These are phyloP conservation scores for Antheraea pernyi DNA, from an alignment of 1,140 invertebrate genomes.

Conservation along the genomic window DNA sequence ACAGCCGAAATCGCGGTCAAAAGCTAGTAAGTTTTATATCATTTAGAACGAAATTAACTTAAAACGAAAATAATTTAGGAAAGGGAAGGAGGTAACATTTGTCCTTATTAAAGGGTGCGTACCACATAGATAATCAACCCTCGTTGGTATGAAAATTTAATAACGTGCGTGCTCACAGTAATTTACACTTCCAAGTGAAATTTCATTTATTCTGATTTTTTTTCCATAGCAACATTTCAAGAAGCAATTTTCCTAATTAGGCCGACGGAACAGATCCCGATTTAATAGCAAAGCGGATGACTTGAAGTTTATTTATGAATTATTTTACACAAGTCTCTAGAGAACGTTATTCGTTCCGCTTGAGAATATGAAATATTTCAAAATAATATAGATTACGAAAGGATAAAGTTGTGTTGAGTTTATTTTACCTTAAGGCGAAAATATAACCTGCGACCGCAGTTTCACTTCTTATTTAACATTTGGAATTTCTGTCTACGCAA, in stretches of 20 bases:
- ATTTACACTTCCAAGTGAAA: slow-evolving; percentile 35
- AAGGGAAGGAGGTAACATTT: background rate
- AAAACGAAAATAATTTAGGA: background rate
- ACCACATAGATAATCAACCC: background rate
- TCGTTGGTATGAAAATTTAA: slow-evolving; percentile 12
- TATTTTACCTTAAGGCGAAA: no score
- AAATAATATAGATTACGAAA: background rate
- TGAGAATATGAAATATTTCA: background rate
- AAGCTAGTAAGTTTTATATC: no score
- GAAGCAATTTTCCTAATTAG: slow-evolving; percentile 49
- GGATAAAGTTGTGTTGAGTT: no score
- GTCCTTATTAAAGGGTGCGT: background rate
- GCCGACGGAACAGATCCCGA: slow-evolving; percentile 39
- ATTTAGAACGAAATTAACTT: no score
- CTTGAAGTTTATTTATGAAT: slow-evolving; percentile 22
- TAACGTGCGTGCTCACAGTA: slow-evolving; percentile 15
- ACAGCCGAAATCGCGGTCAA: no score
- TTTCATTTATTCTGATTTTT: slow-evolving; percentile 41
- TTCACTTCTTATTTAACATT: no score
- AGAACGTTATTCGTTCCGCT: slow-evolving; percentile 11
- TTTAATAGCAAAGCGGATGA: background rate
- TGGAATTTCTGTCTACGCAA: no score
- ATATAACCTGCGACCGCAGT: no score
- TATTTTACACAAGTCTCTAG: slow-evolving; percentile 47
- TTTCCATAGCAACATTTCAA: slow-evolving; percentile 39